Base-by-base conservation (phyloP, 2,113 vertebrate species). In the Ophthalmolycus amberensis region DNA sequence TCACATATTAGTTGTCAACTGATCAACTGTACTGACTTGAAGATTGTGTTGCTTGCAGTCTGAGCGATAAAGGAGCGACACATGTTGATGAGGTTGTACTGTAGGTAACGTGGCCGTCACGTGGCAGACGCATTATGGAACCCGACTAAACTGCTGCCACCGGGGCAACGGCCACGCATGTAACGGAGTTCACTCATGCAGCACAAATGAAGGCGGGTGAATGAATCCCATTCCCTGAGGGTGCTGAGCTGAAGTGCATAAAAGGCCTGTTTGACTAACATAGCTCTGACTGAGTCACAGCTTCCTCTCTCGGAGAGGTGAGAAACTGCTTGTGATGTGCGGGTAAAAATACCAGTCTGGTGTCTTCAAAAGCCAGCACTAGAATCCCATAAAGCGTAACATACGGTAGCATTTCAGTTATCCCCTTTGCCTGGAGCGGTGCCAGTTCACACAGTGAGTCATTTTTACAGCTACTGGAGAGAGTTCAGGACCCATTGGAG, bases 201-300 rank as follows among this genome's bases (percentile, higher is more conserved):
- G n/a, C 58, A 72, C 59, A 75, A 79, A 38, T 54, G 66, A 88
- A 71, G 63, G 34, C 56, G 66, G 37, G 22, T 81, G 74, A 77
- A 77, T 87, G 64, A 90, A 81, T 88, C 76, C 81, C 68, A 40
- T 85, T 69, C 80, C 85, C 76, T 56, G 52, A 79, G 65, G 84
- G 54, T 44, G 59, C 60, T 48, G 48, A 69, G 56, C 64, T 64
- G 8, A 82, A 73, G 63, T 11, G 62, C 50, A 77, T 56, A 86
- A 71, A 76, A 4, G 64, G 40, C 5, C 58, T 67, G 79, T 83
- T 86, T 79, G 52, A 70, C 64, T 64, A 67, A 70, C 65, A 78
- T 3, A 5, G 37, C 65, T 66, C 67, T 50, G 76, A 50, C 76
- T 91, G 86, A 91, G 83, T 91, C 92, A 90, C 16, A 59, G 68